phyloP scores from a whole-genome alignment of 2,113 vertebrate genomes.

The Catharus fuscescens region DNA sequence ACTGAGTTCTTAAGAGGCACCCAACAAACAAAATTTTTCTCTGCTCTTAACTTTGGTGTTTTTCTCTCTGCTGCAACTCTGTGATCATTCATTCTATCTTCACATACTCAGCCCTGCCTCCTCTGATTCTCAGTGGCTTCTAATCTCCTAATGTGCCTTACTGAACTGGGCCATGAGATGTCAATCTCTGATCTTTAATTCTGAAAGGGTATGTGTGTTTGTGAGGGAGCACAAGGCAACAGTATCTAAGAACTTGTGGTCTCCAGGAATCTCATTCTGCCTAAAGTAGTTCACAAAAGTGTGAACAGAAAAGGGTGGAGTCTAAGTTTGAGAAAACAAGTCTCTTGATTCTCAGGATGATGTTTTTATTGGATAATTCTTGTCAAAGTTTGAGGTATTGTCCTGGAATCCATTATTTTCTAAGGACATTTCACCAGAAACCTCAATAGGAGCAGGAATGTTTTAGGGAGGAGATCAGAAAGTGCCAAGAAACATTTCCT shows the following conservation, averaged over 20 bases:
- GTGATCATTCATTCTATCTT: background rate
- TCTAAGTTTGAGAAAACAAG: background rate
- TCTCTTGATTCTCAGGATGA: background rate
- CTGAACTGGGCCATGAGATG: background rate
- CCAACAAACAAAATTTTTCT: background rate
- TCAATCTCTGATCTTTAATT: background rate
- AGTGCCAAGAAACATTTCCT: background rate
- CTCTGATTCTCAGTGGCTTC: background rate
- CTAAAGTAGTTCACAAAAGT: background rate
- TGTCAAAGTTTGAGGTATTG: background rate
- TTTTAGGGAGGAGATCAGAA: background rate
- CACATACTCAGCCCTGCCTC: background rate
- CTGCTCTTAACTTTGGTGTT: background rate
- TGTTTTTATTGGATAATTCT: background rate
- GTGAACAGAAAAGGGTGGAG: background rate
- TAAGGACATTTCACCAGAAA: background rate
- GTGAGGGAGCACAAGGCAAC: background rate
- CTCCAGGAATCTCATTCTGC: background rate
- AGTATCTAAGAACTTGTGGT: background rate
- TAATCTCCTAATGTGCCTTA: background rate
- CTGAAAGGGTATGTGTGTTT: rapidly evolving
- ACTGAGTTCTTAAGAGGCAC: background rate
- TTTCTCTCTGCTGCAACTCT: background rate
- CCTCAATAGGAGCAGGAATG: background rate
- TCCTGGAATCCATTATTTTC: background rate